Evolutionary conservation across 2,113 vertebrate species (phyloP), one percentile per base, ranked within the genome.

Genomic region (Pantherophis guttatus): DNA sequence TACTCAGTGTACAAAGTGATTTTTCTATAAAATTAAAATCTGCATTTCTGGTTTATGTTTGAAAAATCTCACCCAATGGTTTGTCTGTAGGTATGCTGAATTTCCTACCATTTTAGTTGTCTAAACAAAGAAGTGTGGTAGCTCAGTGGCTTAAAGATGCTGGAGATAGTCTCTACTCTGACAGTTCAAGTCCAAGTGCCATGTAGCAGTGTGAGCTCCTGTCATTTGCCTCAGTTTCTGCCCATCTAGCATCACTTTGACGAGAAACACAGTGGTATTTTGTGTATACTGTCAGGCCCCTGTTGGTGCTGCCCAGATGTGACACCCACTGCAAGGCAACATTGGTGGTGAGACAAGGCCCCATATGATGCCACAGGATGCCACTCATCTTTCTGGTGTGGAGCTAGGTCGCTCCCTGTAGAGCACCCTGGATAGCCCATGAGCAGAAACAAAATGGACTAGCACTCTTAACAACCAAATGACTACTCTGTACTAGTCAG

Each of bases 51-150:
- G 53, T 90, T 75, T n/a, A 59, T n/a, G 33, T 59, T 50, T 86
- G 59, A 90, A 88, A 93, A 93, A 53, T 23, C 15, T 23, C 86
- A 21, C 13, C 55, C 58, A 90, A 90, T 62, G 75, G 13, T 90
- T 93, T 33, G 15, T 86, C 88, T 86, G 75, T 53, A 29, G n/a
- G 29, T 81, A 93, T 52, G 75, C 88, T 53, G 44, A 23, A 75
- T 93, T 96, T 94, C 55, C 23, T 94, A 94, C 90, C 85, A 88
- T 70, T 93, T 94, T 52, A 53, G 24, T 90, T 90, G 48, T 17
- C 11, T 54, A 48, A 33, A 94, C 55, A 0, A 10, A 62, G 59
- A 62, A 26, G 59, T 62, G 24, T 10, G 59, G 58, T 62, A 19
- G 9, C 24, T 62, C 59, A 3, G 8, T 62, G 24, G 2, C 3